Base-by-base conservation (phyloP, 2,888 invertebrate genomes). In the Sicus ferrugineus region DNA sequence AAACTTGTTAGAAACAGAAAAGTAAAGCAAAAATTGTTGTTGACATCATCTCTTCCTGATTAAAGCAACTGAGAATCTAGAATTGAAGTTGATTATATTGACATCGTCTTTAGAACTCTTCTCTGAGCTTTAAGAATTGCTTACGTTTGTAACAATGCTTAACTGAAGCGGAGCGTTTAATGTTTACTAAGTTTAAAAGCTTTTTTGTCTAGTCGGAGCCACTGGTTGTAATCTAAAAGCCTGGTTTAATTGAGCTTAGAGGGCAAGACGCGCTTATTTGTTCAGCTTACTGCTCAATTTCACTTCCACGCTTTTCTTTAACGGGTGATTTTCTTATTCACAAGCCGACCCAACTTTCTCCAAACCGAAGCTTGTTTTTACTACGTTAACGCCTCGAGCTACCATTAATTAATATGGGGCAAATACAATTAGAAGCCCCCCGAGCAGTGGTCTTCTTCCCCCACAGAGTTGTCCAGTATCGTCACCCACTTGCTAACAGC, bases 401-500 rank as follows among this genome's bases (percentile, higher is more conserved):
- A 23, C 7, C 14, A 50, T 50, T 50, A 4, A 5, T 54, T 54
- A 14, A n/a, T n/a, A 2, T 42, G 16, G 16, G n/a, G 3, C 16
- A 4, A n/a, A 42, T n/a, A 9, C 3, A 42, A 42, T 42, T 42
- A 1, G 14, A n/a, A n/a, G 42, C 16, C 16, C 14, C 16, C 14
- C n/a, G 16, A 9, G 9, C n/a, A n/a, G 16, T n/a, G 16, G 16
- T n/a, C 42, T 42, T 9, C 7, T 9, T 14, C 14, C 34, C 7
- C 14, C 9, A 34, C 14, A 34, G 34, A 34, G 34, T 14, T 34
- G 34, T 34, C 34, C 34, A 7, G 14, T 42, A 21, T 28, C 11
- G 16, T 54, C 26, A 28, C 16, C 42, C 19, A 30, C 48, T 48
- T 63, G 48, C 23, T 48, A 48, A 48, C 63, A 48, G 63, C 63